Base-by-base conservation (phyloP, 2,113 vertebrate species). In the Symphodus melops region DNA sequence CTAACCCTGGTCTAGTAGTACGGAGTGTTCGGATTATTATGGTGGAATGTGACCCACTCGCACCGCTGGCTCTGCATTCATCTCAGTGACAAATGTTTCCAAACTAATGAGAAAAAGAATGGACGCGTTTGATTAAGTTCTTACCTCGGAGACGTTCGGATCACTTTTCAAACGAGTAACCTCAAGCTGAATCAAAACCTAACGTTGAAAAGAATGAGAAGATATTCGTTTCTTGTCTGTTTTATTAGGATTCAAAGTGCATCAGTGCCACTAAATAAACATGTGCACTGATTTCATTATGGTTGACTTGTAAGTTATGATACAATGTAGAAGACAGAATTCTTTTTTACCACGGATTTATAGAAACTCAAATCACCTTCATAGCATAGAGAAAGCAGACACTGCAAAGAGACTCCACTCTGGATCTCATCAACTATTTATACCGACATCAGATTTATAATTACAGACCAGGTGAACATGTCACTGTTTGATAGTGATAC, bases 1-100 rank as follows among this genome's bases (percentile, higher is more conserved):
- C n/a, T n/a, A n/a, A 58, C 36, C 77, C 48, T 16, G 82, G 28
- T 77, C 85, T 86, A 68, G 21, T 51, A 56, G 9, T 44, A 48
- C 52, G 3, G 14, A 46, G 41, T 54, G n/a, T 52, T n/a, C 52
- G 54, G 21, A 36, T 33, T 33, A 33, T 33, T 33, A 33, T 33
- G 5, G 28, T 33, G 28, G 28, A 33, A 4, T 33, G 6, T 33
- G 4, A 33, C 28, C 4, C 1, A 52, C n/a, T 23, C 9, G 5
- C 11, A 56, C 48, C 54, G 4, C 46, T 60, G 28, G 23, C 59
- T 33, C 1, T 42, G n/a, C 46, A 63, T 28, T 57, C 33, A 17
- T 68, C 11, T 33, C 28, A 33, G 28, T 33, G 3, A 33, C 28
- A 33, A 33, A 33, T 33, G 6, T 33, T 33, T 4, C 5, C 4